Base-by-base conservation (phyloP, 2,797 vertebrate species). In the Sandelia bainsii region DNA sequence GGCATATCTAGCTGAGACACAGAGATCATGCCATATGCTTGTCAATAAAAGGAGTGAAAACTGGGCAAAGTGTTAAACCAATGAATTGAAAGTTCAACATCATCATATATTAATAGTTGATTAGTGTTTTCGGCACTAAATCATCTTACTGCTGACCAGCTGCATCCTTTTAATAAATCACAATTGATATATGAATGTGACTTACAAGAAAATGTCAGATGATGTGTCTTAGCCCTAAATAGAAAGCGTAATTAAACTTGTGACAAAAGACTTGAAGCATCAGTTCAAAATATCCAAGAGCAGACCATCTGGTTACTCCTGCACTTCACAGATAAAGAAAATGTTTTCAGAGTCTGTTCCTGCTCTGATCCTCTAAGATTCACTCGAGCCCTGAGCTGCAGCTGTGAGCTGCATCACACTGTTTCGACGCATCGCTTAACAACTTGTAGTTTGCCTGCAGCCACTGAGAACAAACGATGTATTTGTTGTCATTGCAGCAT, bases 361-460 rank as follows among this genome's bases (percentile, higher is more conserved):
- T 37, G 39, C 66, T 42, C 59, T 69, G 44, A 69, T 60, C 53
- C 69, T 71, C 14, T 3, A 22, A 58, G 25, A 59, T 69, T 53
- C 64, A 62, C 17, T 27, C 0, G 20, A 39, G 39, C 58, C 63
- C 10, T 44, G 52, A 68, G 70, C 50, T 34, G 48, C 50, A 67
- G 67, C 53, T 60, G 50, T 8, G 52, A 72, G 48, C 67, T 46
- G 58, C 58, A 14, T 81, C 69, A 50, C 46, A 65, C 70, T 34
- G 58, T 44, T 78, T 14, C 63, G 64, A 81, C 37, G 54, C 70
- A 45, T 65, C 61, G 40, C 69, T 73, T 68, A 68, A 39, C 73
- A 72, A 59, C 63, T 65, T 51, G 56, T 69, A 50, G 34, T 71
- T 79, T 16, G 78, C 78, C 69, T 20, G 53, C 49, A 85, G 77